phyloP scores from a whole-genome alignment of 2,797 vertebrate species.

The Sebastes aleutianus region DNA sequence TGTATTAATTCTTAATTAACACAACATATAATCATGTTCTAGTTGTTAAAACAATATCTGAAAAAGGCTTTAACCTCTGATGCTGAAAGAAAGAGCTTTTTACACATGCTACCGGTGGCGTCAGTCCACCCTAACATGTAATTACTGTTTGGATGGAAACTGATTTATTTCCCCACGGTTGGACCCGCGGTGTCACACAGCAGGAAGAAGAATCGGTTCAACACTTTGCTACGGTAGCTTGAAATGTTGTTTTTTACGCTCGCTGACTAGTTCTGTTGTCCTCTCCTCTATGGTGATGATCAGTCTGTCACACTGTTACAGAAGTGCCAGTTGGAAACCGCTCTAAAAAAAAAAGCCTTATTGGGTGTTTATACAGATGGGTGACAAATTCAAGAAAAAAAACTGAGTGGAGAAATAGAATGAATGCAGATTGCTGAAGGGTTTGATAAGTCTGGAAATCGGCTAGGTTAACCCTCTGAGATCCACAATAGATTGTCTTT shows the following conservation, averaged over 20 bases:
- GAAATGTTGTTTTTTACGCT: conserved; percentile 33
- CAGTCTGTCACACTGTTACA: conserved; percentile 12
- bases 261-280: conserved; percentile 34
- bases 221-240: conserved; percentile 24
- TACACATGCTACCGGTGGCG: conserved; percentile 24
- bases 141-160: conserved; percentile 62
- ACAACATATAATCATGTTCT: background rate
- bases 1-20: background rate
- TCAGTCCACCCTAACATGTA: conserved; percentile 54
- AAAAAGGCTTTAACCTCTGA: conserved; percentile 10
- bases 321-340: conserved; percentile 1
- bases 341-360: conserved; percentile 21
- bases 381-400: conserved; percentile 3
- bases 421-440: background rate
- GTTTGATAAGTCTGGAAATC: background rate
- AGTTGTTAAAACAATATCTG: conserved; percentile 1
- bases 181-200: conserved; percentile 27
- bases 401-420: background rate
- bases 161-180: conserved; percentile 54
- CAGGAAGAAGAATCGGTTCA: conserved; percentile 49
- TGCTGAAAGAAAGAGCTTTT: conserved; percentile 35
- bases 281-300: conserved; percentile 33
- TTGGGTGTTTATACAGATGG: conserved; percentile 36
- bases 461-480: background rate
- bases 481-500: no score